Conservation (phyloP, 37 sponge, comb jelly and placozoan species). For the Bolinopsis microptera region DNA sequence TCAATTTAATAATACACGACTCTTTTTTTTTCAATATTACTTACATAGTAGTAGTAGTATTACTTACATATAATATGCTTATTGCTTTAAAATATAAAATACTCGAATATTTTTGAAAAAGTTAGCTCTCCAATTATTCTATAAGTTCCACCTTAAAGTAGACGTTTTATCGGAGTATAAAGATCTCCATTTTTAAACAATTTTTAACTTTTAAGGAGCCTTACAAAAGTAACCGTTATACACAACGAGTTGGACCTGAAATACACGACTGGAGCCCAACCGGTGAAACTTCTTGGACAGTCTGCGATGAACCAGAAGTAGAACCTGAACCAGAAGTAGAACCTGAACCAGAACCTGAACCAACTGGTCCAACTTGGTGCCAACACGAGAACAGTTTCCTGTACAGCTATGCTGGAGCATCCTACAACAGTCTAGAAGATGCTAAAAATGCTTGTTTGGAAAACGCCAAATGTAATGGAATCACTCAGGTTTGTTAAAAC, state of each 20-base stretch:
- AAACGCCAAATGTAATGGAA: background rate
- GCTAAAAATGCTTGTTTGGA: background rate
- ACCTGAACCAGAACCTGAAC: background rate
- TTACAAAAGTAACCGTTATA: background rate
- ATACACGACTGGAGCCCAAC: background rate
- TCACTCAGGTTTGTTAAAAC: background rate
- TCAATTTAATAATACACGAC: no score
- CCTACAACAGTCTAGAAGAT: background rate
- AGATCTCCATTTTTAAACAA: background rate
- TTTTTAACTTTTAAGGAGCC: background rate
- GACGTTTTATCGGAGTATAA: no score
- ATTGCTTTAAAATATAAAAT: no score
- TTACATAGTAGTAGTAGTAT: no score
- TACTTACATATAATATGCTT: no score
- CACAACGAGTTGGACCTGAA: background rate
- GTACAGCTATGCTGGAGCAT: background rate
- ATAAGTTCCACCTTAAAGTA: no score
- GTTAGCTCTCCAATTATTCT: no score
- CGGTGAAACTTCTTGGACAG: background rate
- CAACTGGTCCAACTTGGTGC: background rate
- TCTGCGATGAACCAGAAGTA: constrained; percentile 7
- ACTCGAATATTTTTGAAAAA: background rate
- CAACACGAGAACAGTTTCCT: background rate
- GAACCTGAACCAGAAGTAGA: constrained; percentile 28
- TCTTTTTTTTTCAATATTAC: no score